These are phyloP conservation scores for Ichneumoninae sp. DNA, from an alignment of 2,888 invertebrate genomes.

Conservation along the genomic window DNA sequence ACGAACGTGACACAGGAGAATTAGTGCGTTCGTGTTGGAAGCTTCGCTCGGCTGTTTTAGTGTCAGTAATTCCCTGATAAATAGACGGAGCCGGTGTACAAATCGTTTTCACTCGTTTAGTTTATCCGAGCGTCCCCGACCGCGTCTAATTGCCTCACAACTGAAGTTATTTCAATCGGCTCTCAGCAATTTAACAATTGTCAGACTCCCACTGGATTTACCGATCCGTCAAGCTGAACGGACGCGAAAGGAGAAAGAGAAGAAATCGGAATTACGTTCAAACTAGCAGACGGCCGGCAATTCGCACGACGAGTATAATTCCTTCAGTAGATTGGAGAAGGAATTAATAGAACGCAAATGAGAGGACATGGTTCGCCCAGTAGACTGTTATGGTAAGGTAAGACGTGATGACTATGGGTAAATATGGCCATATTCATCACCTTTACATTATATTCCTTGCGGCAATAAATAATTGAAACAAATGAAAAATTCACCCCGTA, in stretches of 20 bases:
- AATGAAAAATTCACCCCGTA: neutral
- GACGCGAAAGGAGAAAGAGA: neutral
- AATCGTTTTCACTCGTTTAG: constrained; percentile 6
- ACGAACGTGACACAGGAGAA: neutral
- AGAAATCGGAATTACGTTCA: neutral
- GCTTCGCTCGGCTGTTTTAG: neutral
- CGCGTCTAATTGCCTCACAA: constrained; percentile 3
- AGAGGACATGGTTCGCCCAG: neutral
- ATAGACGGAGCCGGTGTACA: constrained; percentile 3
- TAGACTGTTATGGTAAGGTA: neutral
- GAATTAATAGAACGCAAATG: neutral
- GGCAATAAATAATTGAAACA: too few species aligned
- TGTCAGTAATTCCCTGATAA: constrained; percentile 25
- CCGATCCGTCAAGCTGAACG: neutral
- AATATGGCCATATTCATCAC: too few species aligned
- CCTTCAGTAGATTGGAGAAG: neutral
- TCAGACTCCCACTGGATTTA: neutral
- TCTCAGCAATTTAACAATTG: neutral
- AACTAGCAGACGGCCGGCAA: neutral
- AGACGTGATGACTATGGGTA: too few species aligned
- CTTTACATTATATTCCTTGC: too few species aligned
- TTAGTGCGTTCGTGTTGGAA: constrained; percentile 16
- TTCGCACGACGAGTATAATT: neutral
- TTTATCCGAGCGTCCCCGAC: constrained; percentile 6
- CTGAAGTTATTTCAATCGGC: neutral